Conservation (phyloP, 2,113 vertebrate species). For the Dipodomys stephensi region DNA sequence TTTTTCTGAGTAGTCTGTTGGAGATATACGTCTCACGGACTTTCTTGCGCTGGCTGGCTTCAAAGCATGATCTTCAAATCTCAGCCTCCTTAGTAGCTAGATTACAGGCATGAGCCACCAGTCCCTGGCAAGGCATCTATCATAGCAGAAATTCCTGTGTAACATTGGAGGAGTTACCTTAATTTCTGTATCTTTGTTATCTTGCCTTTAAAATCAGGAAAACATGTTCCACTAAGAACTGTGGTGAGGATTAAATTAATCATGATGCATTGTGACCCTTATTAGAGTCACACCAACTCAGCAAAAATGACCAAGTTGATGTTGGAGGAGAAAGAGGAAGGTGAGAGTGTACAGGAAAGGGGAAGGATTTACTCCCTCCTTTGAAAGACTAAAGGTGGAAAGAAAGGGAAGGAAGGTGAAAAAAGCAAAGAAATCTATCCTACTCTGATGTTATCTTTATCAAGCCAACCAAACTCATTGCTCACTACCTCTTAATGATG, state of each 20-base stretch:
- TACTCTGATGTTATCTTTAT: background rate
- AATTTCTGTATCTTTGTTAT: background rate
- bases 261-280: background rate
- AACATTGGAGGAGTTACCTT: background rate
- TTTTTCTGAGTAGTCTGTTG: too few species aligned
- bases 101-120: too few species aligned
- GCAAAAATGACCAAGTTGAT: background rate
- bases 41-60: too few species aligned
- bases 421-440: background rate
- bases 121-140: background rate
- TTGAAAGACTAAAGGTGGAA: accelerated
- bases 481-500: background rate
- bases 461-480: background rate
- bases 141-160: background rate
- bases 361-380: too few species aligned
- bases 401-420: background rate
- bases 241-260: background rate
- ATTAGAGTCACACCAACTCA: background rate
- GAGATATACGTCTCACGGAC: too few species aligned
- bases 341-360: background rate
- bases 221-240: background rate
- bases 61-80: too few species aligned
- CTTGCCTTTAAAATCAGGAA: background rate
- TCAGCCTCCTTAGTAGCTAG: too few species aligned
- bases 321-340: background rate